Evolutionary conservation across 2,888 invertebrate genomes (phyloP), one percentile per base, ranked within the genome.

Genomic region (Piscicola geometra): DNA sequence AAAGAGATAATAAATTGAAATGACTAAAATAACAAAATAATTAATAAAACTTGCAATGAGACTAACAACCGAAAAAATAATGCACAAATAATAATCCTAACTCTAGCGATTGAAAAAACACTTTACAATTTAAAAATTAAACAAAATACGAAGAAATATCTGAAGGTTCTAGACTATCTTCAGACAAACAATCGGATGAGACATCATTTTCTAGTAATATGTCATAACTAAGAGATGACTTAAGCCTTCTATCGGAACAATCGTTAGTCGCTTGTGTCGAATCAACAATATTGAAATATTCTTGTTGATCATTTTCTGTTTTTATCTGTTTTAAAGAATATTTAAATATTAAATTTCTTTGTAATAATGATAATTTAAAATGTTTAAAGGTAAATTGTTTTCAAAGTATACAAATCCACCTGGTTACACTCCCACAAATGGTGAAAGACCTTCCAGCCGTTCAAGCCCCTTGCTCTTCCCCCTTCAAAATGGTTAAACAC

Each of bases 111-210:
- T 41, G 9, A 9, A 41, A 41, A 41, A 41, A 41, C 41, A 41
- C 60, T 21, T 56, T 21, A 56, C 5, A 56, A 5, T 56, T 25
- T 25, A 21, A 25, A 56, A 56, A 18, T 56, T 56, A 25, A 15
- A 56, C 60, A 56, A 56, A 56, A 56, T 56, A 56, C 21, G 60
- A 18, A 25, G 60, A 56, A 18, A 56, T 25, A 56, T 56, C 60
- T 56, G 60, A 3, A 18, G 60, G 60, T 21, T 56, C 60, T 56
- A 56, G n/a, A 56, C 60, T 56, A 3, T 25, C 25, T 56, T 56
- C 60, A 25, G 60, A 56, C 60, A 56, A 18, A n/a, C 60, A 56
- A 21, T 56, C 60, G 3, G 60, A 56, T 56, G 60, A 56, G 25
- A n/a, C n/a, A n/a, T 56, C 60, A 56, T 56, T 56, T 25, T 56